Percentiles rank a stretch among this genome's conserved stretches.
phyloP scores from a whole-genome alignment of 2,888 invertebrate genomes.

The Mythimna albipuncta region DNA sequence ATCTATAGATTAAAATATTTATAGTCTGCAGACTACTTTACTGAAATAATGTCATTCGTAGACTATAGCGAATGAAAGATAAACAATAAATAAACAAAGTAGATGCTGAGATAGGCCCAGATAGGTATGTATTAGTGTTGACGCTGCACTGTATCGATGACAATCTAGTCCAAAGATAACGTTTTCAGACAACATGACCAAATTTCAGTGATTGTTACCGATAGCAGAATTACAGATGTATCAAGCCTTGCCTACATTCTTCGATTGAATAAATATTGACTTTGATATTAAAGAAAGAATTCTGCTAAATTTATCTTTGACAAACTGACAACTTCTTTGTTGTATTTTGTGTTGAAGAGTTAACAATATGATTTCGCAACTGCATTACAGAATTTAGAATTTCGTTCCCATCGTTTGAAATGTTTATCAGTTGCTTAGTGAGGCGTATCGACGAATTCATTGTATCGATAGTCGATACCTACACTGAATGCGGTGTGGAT shows the following conservation, averaged over 20 bases:
- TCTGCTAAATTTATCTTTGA: constrained; percentile 62
- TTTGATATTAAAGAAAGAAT: constrained; percentile 61
- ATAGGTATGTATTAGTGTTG: constrained; percentile 26
- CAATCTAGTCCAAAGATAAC: constrained; percentile 65
- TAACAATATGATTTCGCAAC: constrained; percentile 76
- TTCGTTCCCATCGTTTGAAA: constrained; percentile 72
- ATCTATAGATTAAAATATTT: constrained; percentile 37
- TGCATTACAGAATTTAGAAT: constrained; percentile 67
- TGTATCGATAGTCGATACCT: constrained; percentile 59
- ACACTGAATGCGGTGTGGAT: constrained; percentile 57
- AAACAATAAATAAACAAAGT: constrained; percentile 26
- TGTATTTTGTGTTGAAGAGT: constrained; percentile 61
- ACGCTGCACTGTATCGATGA: constrained; percentile 45
- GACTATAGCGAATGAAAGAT: constrained; percentile 9
- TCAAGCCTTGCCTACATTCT: constrained; percentile 65
- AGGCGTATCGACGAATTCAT: constrained; percentile 74
- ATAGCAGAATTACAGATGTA: constrained; percentile 61
- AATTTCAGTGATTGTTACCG: constrained; percentile 63
- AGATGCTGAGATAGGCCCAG: constrained; percentile 8
- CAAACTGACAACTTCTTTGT: constrained; percentile 68
- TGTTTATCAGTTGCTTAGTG: constrained; percentile 78
- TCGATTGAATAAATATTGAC: constrained; percentile 70
- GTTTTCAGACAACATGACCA: constrained; percentile 61
- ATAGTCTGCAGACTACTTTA: constrained; percentile 27
- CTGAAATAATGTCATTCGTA: constrained; percentile 17